Evolutionary conservation across 2,113 vertebrate genomes (phyloP), one percentile per base, ranked within the genome.

Genomic region (Mastomys coucha): DNA sequence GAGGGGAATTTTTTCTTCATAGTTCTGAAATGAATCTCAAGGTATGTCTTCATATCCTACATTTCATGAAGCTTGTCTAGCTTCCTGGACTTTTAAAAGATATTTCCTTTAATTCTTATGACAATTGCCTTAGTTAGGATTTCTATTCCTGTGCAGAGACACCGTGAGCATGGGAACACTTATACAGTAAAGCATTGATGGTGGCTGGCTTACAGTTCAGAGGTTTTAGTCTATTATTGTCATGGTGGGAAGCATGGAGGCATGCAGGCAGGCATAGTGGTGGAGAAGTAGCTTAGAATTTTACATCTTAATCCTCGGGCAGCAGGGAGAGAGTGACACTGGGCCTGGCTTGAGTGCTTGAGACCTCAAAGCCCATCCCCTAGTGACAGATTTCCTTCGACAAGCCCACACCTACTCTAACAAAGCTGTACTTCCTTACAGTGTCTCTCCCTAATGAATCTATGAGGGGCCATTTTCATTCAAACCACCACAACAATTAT

Each of bases 61-160:
- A 20, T 63, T 93, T 88, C 42, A 14, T 80, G 77, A 70, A 10
- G 3, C 69, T 58, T 36, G 36, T 76, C 80, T 60, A 88, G 17
- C 56, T 91, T 69, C 93, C 42, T 36, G 67, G 78, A 22, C 11
- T 94, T 89, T 77, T 87, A 24, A 89, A 26, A 49, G 26, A 69
- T 45, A 76, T 72, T 91, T 90, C 36, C 42, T 76, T 89, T 78
- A 82, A 91, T 89, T 78, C 33, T 89, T 45, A 42, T 33, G 22
- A 91, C 3, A 69, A n/a, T n/a, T 72, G 70, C 36, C 36, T n/a
- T 72, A 70, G 67, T 26, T 33, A 36, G 33, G 36, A 36, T 72
- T n/a, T 72, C 70, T 72, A 72, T n/a, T 72, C 33, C 33, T 17
- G 70, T 72, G 6, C n/a, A 19, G 70, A n/a, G 70, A 72, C 36